A percentile compares a stretch with the other conserved stretches of the same genome.
phyloP scores from a whole-genome alignment of 2,888 invertebrate species.

The Atethmia centrago region DNA sequence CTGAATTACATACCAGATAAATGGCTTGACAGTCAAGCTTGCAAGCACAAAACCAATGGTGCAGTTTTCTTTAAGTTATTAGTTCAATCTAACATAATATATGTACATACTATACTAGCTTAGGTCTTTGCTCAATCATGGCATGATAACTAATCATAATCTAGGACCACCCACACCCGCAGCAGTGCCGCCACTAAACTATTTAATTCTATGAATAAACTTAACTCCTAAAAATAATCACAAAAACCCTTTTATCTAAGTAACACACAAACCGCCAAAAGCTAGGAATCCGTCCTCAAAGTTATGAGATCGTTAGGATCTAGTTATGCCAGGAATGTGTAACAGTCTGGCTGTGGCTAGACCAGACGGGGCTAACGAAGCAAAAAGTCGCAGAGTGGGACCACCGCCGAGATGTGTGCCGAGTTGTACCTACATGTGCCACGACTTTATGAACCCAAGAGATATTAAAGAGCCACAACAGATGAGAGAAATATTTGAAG shows the following conservation, averaged over 20 bases:
- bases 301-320: constrained; percentile 44
- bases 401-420: constrained; percentile 27
- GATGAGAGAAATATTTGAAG: background rate
- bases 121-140: background rate
- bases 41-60: background rate
- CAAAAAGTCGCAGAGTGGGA: constrained; percentile 44
- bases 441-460: background rate
- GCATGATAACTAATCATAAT: background rate
- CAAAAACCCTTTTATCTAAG: background rate
- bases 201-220: constrained; percentile 16
- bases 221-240: background rate
- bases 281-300: constrained; percentile 15
- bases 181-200: background rate
- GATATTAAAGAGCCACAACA: background rate
- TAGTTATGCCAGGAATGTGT: constrained; percentile 23
- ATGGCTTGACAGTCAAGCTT: background rate
- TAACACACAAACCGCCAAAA: background rate
- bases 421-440: background rate
- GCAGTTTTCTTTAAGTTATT: background rate
- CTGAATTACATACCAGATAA: background rate
- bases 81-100: background rate
- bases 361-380: constrained; percentile 39
- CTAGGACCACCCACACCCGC: constrained; percentile 17
- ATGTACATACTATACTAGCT: background rate
- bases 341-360: constrained; percentile 22